Conservation (phyloP, 2,888 invertebrate species). For the Mechanitis mazaeus region DNA sequence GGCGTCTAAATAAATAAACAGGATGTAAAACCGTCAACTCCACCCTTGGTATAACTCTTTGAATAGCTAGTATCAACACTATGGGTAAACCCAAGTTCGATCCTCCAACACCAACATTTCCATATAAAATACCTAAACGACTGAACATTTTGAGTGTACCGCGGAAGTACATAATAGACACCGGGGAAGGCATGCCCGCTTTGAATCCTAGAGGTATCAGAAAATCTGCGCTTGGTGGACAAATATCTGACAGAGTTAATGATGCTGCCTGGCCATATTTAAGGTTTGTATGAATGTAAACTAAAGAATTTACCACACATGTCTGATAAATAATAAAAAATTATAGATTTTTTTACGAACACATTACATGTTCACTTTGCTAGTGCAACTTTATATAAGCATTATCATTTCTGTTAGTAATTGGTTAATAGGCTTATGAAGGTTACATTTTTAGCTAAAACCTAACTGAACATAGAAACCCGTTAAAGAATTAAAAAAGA, state of each 20-base stretch:
- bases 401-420: no score
- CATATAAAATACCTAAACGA: conserved; percentile 49
- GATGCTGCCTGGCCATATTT: conserved; percentile 61
- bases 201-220: conserved; percentile 46
- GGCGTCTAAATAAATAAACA: conserved; percentile 26
- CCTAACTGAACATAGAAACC: no score
- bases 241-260: conserved; percentile 45
- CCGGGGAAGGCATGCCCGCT: conserved; percentile 50
- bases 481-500: no score
- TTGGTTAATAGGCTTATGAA: no score
- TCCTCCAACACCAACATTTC: conserved; percentile 46
- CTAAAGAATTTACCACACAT: not conserved
- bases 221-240: conserved; percentile 47
- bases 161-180: conserved; percentile 40
- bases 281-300: conserved; percentile 41
- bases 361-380: no score
- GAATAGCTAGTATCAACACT: conserved; percentile 38
- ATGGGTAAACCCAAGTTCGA: conserved; percentile 55
- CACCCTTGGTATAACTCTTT: conserved; percentile 37
- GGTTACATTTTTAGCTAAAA: no score
- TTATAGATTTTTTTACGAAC: no score
- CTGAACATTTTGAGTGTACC: conserved; percentile 53
- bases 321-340: no score
- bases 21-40: conserved; percentile 32
- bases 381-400: no score